Base-by-base conservation (phyloP, 2,888 invertebrate species). In the Pyrrhosoma nymphula region DNA sequence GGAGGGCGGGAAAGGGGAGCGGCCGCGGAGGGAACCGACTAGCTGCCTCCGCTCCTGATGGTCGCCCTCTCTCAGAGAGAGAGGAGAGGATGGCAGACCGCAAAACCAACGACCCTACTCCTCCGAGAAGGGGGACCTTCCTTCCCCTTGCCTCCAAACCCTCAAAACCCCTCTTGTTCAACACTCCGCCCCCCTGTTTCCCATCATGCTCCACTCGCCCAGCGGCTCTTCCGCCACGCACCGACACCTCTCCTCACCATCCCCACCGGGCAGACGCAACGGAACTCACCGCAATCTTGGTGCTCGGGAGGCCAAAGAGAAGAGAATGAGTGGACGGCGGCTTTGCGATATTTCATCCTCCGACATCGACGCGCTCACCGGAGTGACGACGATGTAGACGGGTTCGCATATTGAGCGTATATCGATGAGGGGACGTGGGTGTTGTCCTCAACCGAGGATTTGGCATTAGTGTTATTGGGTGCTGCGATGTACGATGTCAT, bases 131-230 rank as follows among this genome's bases (percentile, higher is more conserved):
- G 8, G 60, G 12, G 26, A 1, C 30, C 35, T 26, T 82, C 82
- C 82, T 35, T 0, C 35, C n/a, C 69, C 69, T 69, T 6, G 23
- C 26, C 26, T 4, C 69, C 1, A 23, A 69, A 16, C 69, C 69
- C 69, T 12, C 26, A 82, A 30, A 82, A 82, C 82, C 16, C 26
- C 35, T 6, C 69, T 69, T 82, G 82, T 82, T 82, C 82, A 82
- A 69, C 69, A 69, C n/a, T n/a, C 69, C n/a, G 69, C 69, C 47
- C 47, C 47, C 47, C 47, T 47, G 10, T 14, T 82, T 6, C 35
- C 82, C 82, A 82, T 82, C 82, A 82, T 82, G 82, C 82, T 35
- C 82, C 82, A 30, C 82, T 82, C 82, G 35, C 30, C 69, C 82
- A n/a, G 69, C 26, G 0, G 16, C 35, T 18, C 30, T 82, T 14